phyloP scores from a whole-genome alignment of 2,797 vertebrate species.

The Mycteria americana region DNA sequence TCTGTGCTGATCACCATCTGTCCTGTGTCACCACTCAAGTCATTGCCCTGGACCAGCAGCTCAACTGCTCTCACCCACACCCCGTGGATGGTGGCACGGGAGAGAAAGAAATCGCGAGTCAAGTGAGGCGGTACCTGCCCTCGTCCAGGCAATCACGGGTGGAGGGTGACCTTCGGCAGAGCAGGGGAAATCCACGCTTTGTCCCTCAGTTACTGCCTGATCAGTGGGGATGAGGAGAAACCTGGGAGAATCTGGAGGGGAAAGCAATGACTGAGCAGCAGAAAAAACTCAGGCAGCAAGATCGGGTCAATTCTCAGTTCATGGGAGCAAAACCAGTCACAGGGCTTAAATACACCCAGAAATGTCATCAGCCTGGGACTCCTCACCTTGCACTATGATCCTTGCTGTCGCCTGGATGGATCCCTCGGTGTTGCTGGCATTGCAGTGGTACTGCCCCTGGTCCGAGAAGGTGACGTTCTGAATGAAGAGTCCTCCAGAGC shows the following conservation, averaged over 20 bases:
- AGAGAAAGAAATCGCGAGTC: background rate
- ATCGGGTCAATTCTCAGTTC: background rate
- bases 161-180: constrained; percentile 69
- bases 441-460: constrained; percentile 73
- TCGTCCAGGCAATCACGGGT: constrained; percentile 72
- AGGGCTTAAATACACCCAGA: background rate
- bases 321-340: background rate
- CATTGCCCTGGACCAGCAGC: background rate
- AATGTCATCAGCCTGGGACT: background rate
- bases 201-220: constrained; percentile 71
- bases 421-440: constrained; percentile 69
- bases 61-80: background rate
- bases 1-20: background rate
- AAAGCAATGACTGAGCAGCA: background rate
- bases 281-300: background rate
- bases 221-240: constrained; percentile 65
- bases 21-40: background rate
- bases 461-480: constrained; percentile 70
- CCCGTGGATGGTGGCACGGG: rapidly evolving
- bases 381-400: constrained; percentile 74
- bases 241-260: constrained; percentile 62
- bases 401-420: constrained; percentile 68
- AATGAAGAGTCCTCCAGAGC: constrained; percentile 72
- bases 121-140: constrained; percentile 61
- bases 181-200: constrained; percentile 70